A percentile compares a stretch with the other conserved stretches of the same genome.
These are phyloP conservation scores for Perdita meconis DNA, from an alignment of 2,888 invertebrate species.

Conservation along the genomic window DNA sequence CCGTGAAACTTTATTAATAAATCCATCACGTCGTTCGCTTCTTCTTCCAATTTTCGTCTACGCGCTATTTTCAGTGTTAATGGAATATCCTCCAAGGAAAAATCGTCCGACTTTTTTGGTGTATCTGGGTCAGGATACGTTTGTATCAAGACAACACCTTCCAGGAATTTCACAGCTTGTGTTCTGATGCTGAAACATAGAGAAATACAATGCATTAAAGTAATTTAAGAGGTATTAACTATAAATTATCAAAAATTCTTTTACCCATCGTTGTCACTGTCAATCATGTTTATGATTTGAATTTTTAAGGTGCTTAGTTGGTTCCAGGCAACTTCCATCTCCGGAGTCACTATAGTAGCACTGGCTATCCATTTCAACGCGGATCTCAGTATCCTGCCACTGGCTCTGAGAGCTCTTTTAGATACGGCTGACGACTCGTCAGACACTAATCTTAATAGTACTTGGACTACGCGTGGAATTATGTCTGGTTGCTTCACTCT, in stretches of 20 bases:
- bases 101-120: constrained; percentile 88
- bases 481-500: constrained; percentile 94
- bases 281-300: constrained; percentile 94
- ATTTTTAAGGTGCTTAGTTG: constrained; percentile 93
- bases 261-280: constrained; percentile 98
- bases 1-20: constrained; percentile 96
- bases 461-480: constrained; percentile 92
- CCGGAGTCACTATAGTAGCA: constrained; percentile 88
- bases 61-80: constrained; percentile 92
- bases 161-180: constrained; percentile 97
- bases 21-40: constrained; percentile 95
- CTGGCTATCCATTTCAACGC: constrained; percentile 92
- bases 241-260: too few species aligned
- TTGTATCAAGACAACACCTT: constrained; percentile 93
- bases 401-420: constrained; percentile 96
- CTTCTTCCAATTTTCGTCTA: constrained; percentile 93
- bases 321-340: constrained; percentile 95
- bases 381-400: constrained; percentile 93
- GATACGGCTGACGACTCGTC: constrained; percentile 93
- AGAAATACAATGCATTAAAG: constrained; percentile 5
- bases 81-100: constrained; percentile 94
- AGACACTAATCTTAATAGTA: constrained; percentile 90
- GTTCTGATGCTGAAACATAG: constrained; percentile 91
- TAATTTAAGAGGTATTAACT: too few species aligned
- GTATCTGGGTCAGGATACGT: constrained; percentile 90